A percentile compares a stretch with the other conserved stretches of the same genome.
These are phyloP conservation scores for Polypedilum pembai DNA, from an alignment of 1,140 invertebrate genomes.

Conservation along the genomic window DNA sequence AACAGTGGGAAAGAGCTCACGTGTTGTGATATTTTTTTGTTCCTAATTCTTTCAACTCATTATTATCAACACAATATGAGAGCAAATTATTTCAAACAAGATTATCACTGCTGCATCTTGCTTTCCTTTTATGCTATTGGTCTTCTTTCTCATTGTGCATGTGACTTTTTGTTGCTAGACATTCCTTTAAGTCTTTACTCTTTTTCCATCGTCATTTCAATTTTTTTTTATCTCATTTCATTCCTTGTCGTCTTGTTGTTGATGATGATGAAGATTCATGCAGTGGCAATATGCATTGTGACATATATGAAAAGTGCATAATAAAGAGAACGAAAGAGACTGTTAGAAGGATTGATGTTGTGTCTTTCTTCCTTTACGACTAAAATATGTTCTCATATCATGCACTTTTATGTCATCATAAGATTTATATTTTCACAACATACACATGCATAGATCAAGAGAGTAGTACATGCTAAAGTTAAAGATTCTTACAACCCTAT, in stretches of 20 bases:
- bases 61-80: conserved; percentile 15
- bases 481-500: neutral
- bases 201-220: neutral
- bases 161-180: neutral
- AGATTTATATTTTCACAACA: conserved; percentile 22
- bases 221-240: neutral
- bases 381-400: conserved; percentile 27
- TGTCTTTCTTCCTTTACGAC: conserved; percentile 16
- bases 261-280: conserved; percentile 8
- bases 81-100: conserved; percentile 19
- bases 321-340: neutral
- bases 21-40: neutral
- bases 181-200: neutral
- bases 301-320: conserved; percentile 7
- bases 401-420: conserved; percentile 28
- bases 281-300: neutral
- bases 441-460: neutral
- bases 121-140: neutral
- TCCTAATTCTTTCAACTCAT: neutral
- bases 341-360: neutral
- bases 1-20: neutral
- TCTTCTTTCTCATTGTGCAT: too few relatives aligned
- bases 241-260: neutral
- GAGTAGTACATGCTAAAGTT: neutral
- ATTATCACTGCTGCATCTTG: conserved; percentile 23